Base-by-base conservation (phyloP, 1,140 invertebrate species). In the Oppia nitens region DNA sequence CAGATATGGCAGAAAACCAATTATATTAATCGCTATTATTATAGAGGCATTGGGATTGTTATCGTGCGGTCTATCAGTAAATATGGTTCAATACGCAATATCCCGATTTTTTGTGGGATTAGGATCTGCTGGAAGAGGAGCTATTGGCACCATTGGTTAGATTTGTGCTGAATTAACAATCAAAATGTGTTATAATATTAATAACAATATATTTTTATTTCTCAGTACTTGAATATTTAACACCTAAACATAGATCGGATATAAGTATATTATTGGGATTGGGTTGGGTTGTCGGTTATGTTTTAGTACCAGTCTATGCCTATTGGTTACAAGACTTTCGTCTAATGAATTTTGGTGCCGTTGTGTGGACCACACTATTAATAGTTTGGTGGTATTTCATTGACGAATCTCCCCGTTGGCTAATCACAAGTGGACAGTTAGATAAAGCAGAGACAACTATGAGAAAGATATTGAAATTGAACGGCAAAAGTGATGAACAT, bases 1-100 rank as follows among this genome's bases (percentile, higher is more conserved):
- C 69, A 89, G 83, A 74, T 81, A 68, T 69, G 66, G 62, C 3
- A 40, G 62, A 23, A 27, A 21, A 32, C 21, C 27, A 17, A 61
- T 65, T 61, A 3, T 60, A 57, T 29, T 60, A 62, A 12, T 66
- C 60, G 65, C 32, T 9, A 9, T 40, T 40, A 40, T 40, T 9
- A 9, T 40, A 6, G 32, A 40, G 17, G 17, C 17, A 40, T 17
- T 40, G 32, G 32, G 6, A 9, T 6, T 17, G 17, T 9, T 40
- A 40, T 40, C 32, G 17, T 40, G 32, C 32, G 6, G 6, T 9
- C 32, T 40, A 40, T 40, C 32, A 40, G 6, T 40, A 6, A 40
- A 40, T 40, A 9, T 40, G 6, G 17, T 17, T 17, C 32, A 40
- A 40, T 40, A 40, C 32, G 6, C 17, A 17, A 40, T 40, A 40